Conservation (phyloP, 2,113 vertebrate genomes). For the Corydoras maculifer region DNA sequence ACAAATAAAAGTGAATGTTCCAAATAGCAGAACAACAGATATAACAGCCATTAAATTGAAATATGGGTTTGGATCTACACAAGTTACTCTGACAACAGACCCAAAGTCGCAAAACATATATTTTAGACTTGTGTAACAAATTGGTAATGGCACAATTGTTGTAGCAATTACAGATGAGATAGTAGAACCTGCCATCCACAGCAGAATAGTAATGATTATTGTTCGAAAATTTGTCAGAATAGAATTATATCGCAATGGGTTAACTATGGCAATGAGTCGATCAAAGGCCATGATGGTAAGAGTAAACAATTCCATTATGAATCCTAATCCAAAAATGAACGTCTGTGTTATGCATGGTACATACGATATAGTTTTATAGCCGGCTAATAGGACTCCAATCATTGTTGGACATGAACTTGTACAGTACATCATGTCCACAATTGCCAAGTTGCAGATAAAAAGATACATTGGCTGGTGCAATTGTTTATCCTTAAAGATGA, state of each 20-base stretch:
- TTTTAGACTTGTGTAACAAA: conserved; percentile 27
- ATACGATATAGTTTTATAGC: conserved; percentile 48
- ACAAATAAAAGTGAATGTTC: conserved; percentile 35
- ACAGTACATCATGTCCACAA: conserved; percentile 40
- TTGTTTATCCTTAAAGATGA: conserved; percentile 35
- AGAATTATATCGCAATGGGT: conserved; percentile 39
- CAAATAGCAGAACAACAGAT: conserved; percentile 24
- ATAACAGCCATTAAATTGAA: conserved; percentile 17
- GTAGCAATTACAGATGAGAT: conserved; percentile 38
- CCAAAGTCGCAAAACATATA: conserved; percentile 46
- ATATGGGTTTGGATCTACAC: conserved; percentile 35
- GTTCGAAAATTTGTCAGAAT: conserved; percentile 35
- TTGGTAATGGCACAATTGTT: conserved; percentile 13
- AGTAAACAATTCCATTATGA: conserved; percentile 52
- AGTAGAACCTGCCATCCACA: conserved; percentile 39
- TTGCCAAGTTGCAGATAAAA: conserved; percentile 44
- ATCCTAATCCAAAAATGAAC: conserved; percentile 54
- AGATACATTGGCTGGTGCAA: conserved; percentile 51
- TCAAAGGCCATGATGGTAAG: conserved; percentile 48
- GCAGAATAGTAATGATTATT: conserved; percentile 27
- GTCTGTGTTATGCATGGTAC: conserved; percentile 50
- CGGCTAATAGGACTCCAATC: conserved; percentile 34
- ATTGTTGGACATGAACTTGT: conserved; percentile 39
- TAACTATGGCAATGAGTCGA: conserved; percentile 41
- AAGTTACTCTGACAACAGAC: conserved; percentile 27